Evolutionary conservation across 2,888 invertebrate species (phyloP), one percentile per base, ranked within the genome.

Genomic region (Drosophila kanekoi): DNA sequence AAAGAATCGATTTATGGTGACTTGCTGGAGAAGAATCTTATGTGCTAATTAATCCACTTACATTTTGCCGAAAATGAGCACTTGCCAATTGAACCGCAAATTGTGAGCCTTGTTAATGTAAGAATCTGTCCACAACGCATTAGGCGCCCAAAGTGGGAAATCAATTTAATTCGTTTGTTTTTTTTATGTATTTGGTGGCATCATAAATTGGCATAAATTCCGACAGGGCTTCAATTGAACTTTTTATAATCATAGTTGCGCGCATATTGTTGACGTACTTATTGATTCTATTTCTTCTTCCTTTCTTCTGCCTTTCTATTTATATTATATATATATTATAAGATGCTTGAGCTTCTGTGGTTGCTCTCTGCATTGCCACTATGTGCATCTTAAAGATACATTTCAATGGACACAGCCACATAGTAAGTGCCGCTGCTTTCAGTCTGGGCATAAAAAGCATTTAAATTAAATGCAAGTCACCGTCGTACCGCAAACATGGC

Each of bases 381-480:
- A 48, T 16, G n/a, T 62, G 41, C 43, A 57, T 67, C 61, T 49
- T 47, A 37, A 56, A 65, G 77, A 77, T 62, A 63, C 66, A 56
- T 64, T 77, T 70, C 69, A 60, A 59, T 65, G 53, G 56, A 49
- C 52, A 44, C 54, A 51, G 59, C 60, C 69, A 63, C 51, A 69
- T 18, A 11, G 44, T 32, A n/a, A 44, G 20, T 49, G 49, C 58
- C 28, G 28, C 9, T 62, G 35, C 48, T 37, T 18, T 44, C 33
- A 40, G 52, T 58, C 33, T 45, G 57, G 53, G 54, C 66, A 67
- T 54, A 61, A 52, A 66, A 48, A 65, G 54, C 62, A 72, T 79
- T 74, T 68, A 72, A 79, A 84, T 75, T 85, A 73, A 82, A 85
- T 75, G 74, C 77, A 77, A 77, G 79, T 70, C 45, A 62, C 45